Conservation (phyloP, 2,888 invertebrate species). For the Lucinisca nassula region DNA sequence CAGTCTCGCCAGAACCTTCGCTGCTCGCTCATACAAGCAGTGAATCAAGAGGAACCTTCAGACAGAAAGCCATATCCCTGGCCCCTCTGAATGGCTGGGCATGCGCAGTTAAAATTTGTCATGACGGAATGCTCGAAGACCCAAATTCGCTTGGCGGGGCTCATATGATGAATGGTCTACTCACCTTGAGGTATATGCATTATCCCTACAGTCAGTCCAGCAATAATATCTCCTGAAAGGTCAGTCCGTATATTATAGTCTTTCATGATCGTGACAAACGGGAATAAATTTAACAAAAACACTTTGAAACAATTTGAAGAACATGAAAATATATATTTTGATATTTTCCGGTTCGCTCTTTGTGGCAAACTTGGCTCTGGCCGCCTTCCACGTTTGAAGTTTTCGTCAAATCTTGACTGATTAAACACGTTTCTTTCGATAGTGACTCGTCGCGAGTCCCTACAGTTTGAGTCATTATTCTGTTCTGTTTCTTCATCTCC, state of each 20-base stretch:
- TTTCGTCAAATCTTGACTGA: conserved; percentile 81
- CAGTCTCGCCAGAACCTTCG: too few relatives aligned
- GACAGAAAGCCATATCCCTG: too few relatives aligned
- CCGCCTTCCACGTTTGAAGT: conserved; percentile 61
- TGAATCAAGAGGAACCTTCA: too few relatives aligned
- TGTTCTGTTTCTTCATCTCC: too few relatives aligned
- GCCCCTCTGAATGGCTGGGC: too few relatives aligned
- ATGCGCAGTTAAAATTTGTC: too few relatives aligned
- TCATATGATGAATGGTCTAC: too few relatives aligned
- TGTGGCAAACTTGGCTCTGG: conserved; percentile 58
- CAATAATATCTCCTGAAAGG: conserved; percentile 93
- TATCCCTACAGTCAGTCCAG: conserved; percentile 94
- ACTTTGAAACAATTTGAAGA: conserved; percentile 70
- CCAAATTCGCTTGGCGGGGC: too few relatives aligned
- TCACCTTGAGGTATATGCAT: conserved; percentile 88
- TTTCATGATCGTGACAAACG: conserved; percentile 83
- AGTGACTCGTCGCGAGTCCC: too few relatives aligned
- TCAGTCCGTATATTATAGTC: conserved; percentile 87
- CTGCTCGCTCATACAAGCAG: too few relatives aligned
- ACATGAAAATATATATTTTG: conserved; percentile 65
- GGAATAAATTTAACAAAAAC: conserved; percentile 77
- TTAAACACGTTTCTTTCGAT: conserved; percentile 69
- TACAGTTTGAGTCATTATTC: too few relatives aligned
- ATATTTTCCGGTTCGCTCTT: conserved; percentile 65
- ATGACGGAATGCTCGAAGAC: too few relatives aligned